Evolutionary conservation across 2,888 invertebrate genomes (phyloP).

Genomic region (Sturmia bella): DNA sequence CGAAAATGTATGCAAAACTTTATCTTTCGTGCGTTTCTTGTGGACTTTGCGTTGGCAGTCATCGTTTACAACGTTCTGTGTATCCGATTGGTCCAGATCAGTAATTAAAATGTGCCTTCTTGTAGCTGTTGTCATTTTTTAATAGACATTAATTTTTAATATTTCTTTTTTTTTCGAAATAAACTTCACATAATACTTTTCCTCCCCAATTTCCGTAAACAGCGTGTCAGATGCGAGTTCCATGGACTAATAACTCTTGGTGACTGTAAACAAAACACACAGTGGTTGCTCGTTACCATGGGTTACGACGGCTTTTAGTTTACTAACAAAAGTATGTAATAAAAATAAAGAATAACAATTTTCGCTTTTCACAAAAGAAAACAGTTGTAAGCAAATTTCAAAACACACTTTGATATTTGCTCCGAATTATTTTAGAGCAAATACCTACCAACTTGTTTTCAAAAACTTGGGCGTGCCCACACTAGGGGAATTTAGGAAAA

Average conservation of each 20-base stretch:
- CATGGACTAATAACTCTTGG: constrained; percentile 2
- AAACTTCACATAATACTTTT: constrained; percentile 15
- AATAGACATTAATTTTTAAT: constrained; percentile 9
- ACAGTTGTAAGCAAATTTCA: not conserved
- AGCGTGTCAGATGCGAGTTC: constrained; percentile 29
- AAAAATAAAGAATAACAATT: constrained; percentile 28
- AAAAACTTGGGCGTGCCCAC: too few relatives aligned
- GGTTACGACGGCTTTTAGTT: constrained; percentile 10
- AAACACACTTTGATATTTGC: not conserved
- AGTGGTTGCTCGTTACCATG: constrained; percentile 50
- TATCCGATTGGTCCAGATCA: constrained; percentile 78
- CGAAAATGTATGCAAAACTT: constrained; percentile 75
- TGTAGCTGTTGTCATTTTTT: constrained; percentile 66
- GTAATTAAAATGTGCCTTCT: constrained; percentile 75
- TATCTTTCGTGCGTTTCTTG: constrained; percentile 66
- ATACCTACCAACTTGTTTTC: too few relatives aligned
- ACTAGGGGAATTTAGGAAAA: not conserved
- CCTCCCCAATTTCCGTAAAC: constrained; percentile 10
- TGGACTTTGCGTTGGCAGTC: constrained; percentile 51
- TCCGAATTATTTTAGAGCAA: too few relatives aligned
- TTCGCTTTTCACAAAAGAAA: constrained; percentile 1
- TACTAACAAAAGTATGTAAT: constrained; percentile 46
- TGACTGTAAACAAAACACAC: constrained; percentile 43
- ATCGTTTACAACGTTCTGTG: constrained; percentile 47
- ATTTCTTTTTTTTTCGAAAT: constrained; percentile 6